Evolutionary conservation across 30 jellyfish, hydroid and myxozoan species (phyloP), one percentile per base, ranked within the genome.

Genomic region (Pelagia noctiluca): DNA sequence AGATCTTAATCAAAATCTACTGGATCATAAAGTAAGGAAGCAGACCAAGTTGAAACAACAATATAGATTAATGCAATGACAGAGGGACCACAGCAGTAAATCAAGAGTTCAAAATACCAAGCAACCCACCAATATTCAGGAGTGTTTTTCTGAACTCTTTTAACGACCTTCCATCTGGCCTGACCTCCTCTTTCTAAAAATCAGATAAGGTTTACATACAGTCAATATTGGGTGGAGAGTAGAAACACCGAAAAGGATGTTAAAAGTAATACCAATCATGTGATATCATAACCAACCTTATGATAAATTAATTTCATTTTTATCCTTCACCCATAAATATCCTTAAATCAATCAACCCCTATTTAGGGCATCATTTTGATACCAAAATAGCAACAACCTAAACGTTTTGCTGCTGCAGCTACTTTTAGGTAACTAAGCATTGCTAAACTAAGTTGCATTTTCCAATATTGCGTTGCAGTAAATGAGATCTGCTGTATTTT

Each of bases 81-180:
- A 11, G 13, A 48, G 62, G 62, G n/a, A n/a, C 13, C n/a, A 48
- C 62, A 48, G 62, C 13, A n/a, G n/a, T 48, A 48, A n/a, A 48
- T 13, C 13, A 48, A 11, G 62, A 48, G n/a, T 11, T n/a, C 13
- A 13, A 48, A n/a, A 48, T 48, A 42, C 57, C 57, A 42, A 8
- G 57, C 57, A 42, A 35, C 18, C 87, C 54, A 92, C 98, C 96
- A 3, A 85, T 78, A 54, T 92, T 92, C 2, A 92, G 80, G 24
- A 92, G 89, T 11, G 98, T 84, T 37, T 94, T 80, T 63, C 97
- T 46, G 75, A 80, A 94, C 71, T 94, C 94, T 2, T 48, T 31
- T 28, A 94, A 63, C 48, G 78, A 54, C 34, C 99, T 78, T 7
- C 99, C 99, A 94, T 94, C 99, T 31, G 99, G 99, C 28, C 99